Percentiles rank a stretch among this genome's conserved stretches.
phyloP scores from a whole-genome alignment of 1,140 invertebrate genomes.

The Andricus grossulariae region DNA sequence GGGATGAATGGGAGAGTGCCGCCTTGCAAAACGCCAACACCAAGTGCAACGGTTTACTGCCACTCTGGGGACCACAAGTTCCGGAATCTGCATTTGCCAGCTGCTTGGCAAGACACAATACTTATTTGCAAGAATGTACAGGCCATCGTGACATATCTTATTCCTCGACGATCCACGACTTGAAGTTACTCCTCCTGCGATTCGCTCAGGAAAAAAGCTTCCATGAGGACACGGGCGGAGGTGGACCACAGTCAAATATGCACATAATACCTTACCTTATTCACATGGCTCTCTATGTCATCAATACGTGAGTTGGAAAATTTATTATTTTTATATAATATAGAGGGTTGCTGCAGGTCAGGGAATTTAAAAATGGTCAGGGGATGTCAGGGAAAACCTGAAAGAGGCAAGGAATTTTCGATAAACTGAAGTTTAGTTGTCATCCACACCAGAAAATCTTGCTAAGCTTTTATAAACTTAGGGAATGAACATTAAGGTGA shows the following conservation, averaged over 20 bases:
- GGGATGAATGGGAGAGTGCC: conserved; percentile 98
- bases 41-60: conserved; percentile 96
- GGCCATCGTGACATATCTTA: conserved; percentile 92
- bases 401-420: too few species aligned
- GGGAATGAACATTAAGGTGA: too few species aligned
- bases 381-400: too few species aligned
- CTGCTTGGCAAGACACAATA: conserved; percentile 93
- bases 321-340: not conserved
- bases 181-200: conserved; percentile 92
- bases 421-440: too few species aligned
- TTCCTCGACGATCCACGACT: conserved; percentile 92
- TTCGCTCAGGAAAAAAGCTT: conserved; percentile 97
- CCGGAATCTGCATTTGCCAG: conserved; percentile 96
- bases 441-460: too few species aligned
- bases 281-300: conserved; percentile 96
- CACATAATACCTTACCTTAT: conserved; percentile 95
- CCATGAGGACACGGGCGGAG: conserved; percentile 97
- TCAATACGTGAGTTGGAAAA: conserved; percentile 87
- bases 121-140: conserved; percentile 90
- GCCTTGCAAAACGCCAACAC: conserved; percentile 98
- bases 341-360: too few species aligned
- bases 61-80: conserved; percentile 97
- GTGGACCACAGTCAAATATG: conserved; percentile 97
- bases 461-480: too few species aligned
- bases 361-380: too few species aligned